Evolutionary conservation across 2,888 invertebrate species (phyloP).

Genomic region (Mesoligia furuncula): DNA sequence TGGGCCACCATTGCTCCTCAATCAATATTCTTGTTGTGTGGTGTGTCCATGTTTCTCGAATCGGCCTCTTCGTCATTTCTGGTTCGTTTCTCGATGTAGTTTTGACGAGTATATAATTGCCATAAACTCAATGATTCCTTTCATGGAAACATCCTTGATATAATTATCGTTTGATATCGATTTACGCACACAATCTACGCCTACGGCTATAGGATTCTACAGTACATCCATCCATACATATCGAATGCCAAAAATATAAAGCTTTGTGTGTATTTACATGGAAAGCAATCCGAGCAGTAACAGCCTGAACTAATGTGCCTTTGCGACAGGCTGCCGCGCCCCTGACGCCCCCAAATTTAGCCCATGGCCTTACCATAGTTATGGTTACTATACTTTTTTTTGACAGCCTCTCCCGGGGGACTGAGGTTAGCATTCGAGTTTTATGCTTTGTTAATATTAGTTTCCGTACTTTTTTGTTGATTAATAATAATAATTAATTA

Average conservation of each 20-base stretch:
- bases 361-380: slow-evolving; percentile 32
- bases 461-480: slow-evolving; percentile 24
- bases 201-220: background rate
- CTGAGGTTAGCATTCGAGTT: slow-evolving; percentile 30
- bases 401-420: slow-evolving; percentile 25
- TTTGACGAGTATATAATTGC: slow-evolving; percentile 37
- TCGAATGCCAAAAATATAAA: slow-evolving; percentile 18
- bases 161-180: slow-evolving; percentile 20
- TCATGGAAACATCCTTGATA: slow-evolving; percentile 22
- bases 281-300: slow-evolving; percentile 48
- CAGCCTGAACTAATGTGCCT: slow-evolving; percentile 50
- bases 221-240: background rate
- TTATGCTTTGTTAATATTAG: slow-evolving; percentile 24
- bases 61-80: background rate
- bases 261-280: slow-evolving; percentile 37
- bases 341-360: slow-evolving; percentile 42
- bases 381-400: slow-evolving; percentile 36
- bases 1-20: background rate
- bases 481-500: slow-evolving; percentile 19
- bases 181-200: slow-evolving; percentile 14
- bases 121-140: slow-evolving; percentile 9
- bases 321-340: slow-evolving; percentile 55
- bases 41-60: background rate
- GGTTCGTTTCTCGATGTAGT: slow-evolving; percentile 5
- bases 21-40: slow-evolving; percentile 24